A percentile compares a stretch with the other conserved stretches of the same genome.
These are phyloP conservation scores for Clitarchus hookeri DNA, from an alignment of 2,888 invertebrate genomes.

Conservation along the genomic window DNA sequence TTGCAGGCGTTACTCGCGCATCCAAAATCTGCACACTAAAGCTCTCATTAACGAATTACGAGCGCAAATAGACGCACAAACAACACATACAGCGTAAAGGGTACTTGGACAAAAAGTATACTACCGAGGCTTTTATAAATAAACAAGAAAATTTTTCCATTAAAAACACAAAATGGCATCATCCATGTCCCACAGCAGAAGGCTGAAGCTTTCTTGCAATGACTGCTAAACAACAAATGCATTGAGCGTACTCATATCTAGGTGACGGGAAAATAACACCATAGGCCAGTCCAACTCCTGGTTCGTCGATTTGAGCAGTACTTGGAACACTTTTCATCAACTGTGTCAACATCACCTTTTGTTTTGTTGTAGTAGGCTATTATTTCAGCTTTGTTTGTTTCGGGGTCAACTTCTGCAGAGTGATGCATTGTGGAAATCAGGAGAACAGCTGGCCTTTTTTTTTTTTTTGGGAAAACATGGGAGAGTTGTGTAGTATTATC, in stretches of 20 bases:
- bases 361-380: conserved; percentile 45
- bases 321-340: conserved; percentile 46
- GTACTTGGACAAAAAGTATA: no score
- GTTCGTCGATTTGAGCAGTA: conserved; percentile 43
- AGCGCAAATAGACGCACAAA: no score
- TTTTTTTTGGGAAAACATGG: conserved; percentile 40
- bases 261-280: conserved; percentile 41
- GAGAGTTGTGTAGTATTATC: conserved; percentile 42
- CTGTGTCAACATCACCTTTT: conserved; percentile 45
- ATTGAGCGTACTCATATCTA: conserved; percentile 38
- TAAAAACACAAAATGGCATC: no score
- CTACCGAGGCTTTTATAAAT: no score
- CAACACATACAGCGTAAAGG: no score
- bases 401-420: conserved; percentile 30
- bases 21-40: no score
- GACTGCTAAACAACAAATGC: conserved; percentile 1
- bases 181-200: no score
- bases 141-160: no score
- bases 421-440: conserved; percentile 41
- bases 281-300: conserved; percentile 42
- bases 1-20: no score
- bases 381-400: conserved; percentile 44
- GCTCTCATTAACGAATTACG: no score
- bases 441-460: conserved; percentile 42
- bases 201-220: conserved; percentile 4